Evolutionary conservation across 2,797 vertebrate species (phyloP).

Genomic region (Hypotaenidia philippensis): DNA sequence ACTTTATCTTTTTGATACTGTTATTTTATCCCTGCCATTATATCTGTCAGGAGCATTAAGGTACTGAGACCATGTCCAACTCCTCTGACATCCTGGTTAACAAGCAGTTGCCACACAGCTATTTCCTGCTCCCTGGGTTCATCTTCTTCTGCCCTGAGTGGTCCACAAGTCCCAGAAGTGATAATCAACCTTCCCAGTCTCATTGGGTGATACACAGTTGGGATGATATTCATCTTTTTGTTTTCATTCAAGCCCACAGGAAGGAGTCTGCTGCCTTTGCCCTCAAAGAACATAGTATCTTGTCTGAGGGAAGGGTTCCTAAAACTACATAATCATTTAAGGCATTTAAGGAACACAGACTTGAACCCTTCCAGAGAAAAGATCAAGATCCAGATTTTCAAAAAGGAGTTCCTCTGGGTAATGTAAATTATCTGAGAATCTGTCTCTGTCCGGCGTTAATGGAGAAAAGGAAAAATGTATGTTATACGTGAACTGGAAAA

Average conservation of each 20-base stretch:
- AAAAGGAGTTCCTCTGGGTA: background rate
- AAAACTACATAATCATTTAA: background rate
- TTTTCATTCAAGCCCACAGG: background rate
- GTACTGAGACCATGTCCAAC: background rate
- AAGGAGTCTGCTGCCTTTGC: background rate
- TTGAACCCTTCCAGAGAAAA: background rate
- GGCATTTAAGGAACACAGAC: background rate
- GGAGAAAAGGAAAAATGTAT: background rate
- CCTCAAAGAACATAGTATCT: background rate
- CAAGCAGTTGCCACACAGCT: background rate
- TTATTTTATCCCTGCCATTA: background rate
- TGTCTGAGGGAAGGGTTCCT: background rate
- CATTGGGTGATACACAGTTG: background rate
- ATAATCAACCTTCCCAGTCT: background rate
- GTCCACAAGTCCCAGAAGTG: background rate
- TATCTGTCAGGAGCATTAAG: background rate
- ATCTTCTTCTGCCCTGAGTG: background rate
- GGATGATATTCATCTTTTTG: background rate
- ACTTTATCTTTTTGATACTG: background rate
- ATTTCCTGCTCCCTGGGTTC: background rate
- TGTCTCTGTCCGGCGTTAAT: background rate
- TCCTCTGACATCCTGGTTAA: background rate
- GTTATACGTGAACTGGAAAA: background rate
- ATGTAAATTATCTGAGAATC: background rate
- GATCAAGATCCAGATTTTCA: background rate